These are phyloP conservation scores for Helicoverpa zea DNA, from an alignment of 1,140 invertebrate genomes.

Conservation along the genomic window DNA sequence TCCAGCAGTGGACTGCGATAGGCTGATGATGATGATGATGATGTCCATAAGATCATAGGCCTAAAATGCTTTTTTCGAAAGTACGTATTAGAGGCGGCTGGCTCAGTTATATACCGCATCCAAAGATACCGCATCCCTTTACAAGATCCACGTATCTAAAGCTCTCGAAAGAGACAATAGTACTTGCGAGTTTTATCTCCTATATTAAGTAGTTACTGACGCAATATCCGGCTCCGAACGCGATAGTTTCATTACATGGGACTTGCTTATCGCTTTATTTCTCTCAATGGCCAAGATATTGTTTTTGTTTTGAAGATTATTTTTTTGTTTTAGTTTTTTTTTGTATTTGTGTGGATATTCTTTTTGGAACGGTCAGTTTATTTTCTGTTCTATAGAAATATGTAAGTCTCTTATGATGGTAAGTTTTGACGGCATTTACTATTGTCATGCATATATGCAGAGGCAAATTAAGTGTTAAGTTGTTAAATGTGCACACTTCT, in stretches of 20 bases:
- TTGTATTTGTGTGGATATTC: not conserved
- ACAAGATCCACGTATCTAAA: not conserved
- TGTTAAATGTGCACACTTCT: too few relatives aligned
- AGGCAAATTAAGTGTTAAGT: too few relatives aligned
- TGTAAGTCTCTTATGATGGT: not conserved
- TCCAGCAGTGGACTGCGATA: too few relatives aligned
- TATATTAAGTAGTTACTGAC: constrained; percentile 52
- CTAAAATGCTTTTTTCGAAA: too few relatives aligned
- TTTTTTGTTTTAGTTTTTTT: constrained; percentile 12
- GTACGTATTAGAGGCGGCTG: too few relatives aligned
- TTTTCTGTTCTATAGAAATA: not conserved
- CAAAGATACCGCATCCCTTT: constrained; percentile 3
- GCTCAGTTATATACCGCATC: too few relatives aligned
- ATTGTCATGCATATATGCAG: too few relatives aligned
- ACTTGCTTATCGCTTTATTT: constrained; percentile 49
- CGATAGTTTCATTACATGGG: constrained; percentile 52
- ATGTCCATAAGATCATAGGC: too few relatives aligned
- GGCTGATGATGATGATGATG: too few relatives aligned
- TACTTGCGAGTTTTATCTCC: constrained; percentile 48
- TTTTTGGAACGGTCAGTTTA: not conserved
- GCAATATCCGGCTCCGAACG: constrained; percentile 49
- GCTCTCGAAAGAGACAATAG: constrained; percentile 43
- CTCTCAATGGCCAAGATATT: constrained; percentile 2
- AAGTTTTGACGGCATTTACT: too few relatives aligned
- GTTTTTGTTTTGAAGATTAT: constrained; percentile 36